A percentile compares a stretch with the other conserved stretches of the same genome.
Conservation (phyloP, 2,888 invertebrate species). For the Ctenicera cuprea region DNA sequence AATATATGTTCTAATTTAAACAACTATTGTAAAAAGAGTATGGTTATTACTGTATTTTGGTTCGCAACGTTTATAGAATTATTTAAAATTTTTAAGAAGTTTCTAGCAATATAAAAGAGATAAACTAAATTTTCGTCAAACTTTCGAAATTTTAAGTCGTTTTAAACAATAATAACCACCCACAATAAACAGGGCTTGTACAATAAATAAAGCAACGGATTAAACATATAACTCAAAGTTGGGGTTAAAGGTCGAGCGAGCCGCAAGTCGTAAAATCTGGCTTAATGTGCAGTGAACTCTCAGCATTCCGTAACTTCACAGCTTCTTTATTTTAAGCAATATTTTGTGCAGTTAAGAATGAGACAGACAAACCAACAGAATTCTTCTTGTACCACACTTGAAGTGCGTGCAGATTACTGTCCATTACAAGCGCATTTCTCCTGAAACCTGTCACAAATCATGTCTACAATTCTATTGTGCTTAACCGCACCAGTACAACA, state of each 20-base stretch:
- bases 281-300: conserved; percentile 46
- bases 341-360: conserved; percentile 13
- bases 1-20: too few relatives aligned
- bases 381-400: conserved; percentile 14
- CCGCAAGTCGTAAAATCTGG: conserved; percentile 53
- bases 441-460: conserved; percentile 43
- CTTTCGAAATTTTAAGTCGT: conserved; percentile 48
- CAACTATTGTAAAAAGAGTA: too few relatives aligned
- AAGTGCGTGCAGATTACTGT: conserved; percentile 39
- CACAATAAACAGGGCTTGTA: conserved; percentile 42
- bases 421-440: conserved; percentile 39
- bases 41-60: too few relatives aligned
- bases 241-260: conserved; percentile 52
- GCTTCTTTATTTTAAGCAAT: conserved; percentile 36
- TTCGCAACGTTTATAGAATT: too few relatives aligned
- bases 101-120: too few relatives aligned
- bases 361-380: conserved; percentile 25
- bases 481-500: conserved; percentile 19
- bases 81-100: too few relatives aligned
- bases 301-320: conserved; percentile 43
- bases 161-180: conserved; percentile 51
- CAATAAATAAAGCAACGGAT: conserved; percentile 52
- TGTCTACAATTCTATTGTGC: conserved; percentile 40
- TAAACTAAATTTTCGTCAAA: background rate
- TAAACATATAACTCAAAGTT: conserved; percentile 54